Base-by-base conservation (phyloP, 2,888 invertebrate genomes). In the Tromatobia lineatoria region DNA sequence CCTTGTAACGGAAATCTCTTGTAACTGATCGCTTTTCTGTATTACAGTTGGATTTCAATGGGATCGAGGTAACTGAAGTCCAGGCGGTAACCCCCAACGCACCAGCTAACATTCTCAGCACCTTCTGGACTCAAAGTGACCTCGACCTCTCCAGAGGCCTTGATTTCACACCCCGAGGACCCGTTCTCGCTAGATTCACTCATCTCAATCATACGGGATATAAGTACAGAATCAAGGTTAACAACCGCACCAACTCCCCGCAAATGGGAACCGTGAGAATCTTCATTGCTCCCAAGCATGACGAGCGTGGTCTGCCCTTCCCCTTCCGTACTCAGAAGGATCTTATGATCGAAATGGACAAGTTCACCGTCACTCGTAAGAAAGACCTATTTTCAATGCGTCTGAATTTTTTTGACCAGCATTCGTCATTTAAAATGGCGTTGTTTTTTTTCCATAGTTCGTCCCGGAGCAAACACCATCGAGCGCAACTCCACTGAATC, bases 121-220 rank as follows among this genome's bases (percentile, higher is more conserved):
- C 97, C 0, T 96, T 96, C 94, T 98, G 98, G 98, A 96, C 96
- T 94, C 96, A 96, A 93, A 96, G 96, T 79, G 96, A 96, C 69
- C 95, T 98, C 86, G 96, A 98, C 90, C 92, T 98, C 50, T 96
- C 96, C 0, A 95, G 97, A 0, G 98, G 98, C 0, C 95, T 98
- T 91, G 98, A 98, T 94, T 98, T 98, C 94, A 95, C 96, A 10
- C 97, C 97, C 0, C 95, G 97, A 0, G 97, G 97, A 66, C 93
- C 96, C 59, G 96, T 97, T 47, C 95, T 96, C 66, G 97, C 96
- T 0, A 94, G 96, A 29, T 96, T 97, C 92, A 97, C 96, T 0
- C 98, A 98, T 94, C 94, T 98, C 82, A 97, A 98, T 94, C 96
- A 98, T 90, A 94, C 95, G 6, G 95, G 95, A 0, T 98, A 96